Conservation (phyloP, 2,113 vertebrate species). For the Marmota monax region DNA sequence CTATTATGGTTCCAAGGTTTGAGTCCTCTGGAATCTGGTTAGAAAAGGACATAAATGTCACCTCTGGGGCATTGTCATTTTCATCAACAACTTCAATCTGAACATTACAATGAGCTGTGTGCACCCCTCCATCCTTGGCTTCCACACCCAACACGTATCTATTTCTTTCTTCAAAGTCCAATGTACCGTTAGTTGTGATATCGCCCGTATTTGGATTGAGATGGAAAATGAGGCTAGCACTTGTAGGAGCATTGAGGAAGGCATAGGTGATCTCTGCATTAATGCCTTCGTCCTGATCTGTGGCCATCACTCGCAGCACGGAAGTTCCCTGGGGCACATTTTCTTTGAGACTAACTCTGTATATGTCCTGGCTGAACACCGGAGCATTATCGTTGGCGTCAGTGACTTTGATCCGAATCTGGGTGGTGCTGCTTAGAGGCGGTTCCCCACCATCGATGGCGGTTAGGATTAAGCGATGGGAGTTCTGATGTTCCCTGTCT, state of each 20-base stretch:
- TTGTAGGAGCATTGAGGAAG: slow-evolving; percentile 82
- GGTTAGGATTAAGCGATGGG: slow-evolving; percentile 76
- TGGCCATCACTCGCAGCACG: slow-evolving; percentile 85
- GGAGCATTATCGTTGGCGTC: slow-evolving; percentile 85
- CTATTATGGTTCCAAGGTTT: slow-evolving; percentile 78
- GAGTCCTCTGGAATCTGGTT: slow-evolving; percentile 78
- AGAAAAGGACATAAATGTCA: slow-evolving; percentile 87
- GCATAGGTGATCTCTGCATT: slow-evolving; percentile 88
- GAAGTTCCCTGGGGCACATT: slow-evolving; percentile 79
- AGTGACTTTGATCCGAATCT: slow-evolving; percentile 77
- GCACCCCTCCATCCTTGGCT: slow-evolving; percentile 87
- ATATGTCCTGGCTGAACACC: slow-evolving; percentile 74
- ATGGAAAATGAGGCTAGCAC: slow-evolving; percentile 80
- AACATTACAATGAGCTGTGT: slow-evolving; percentile 84
- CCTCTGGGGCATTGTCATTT: slow-evolving; percentile 88
- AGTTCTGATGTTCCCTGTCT: slow-evolving; percentile 84
- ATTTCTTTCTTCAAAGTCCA: slow-evolving; percentile 88
- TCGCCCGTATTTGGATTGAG: slow-evolving; percentile 85
- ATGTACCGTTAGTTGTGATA: slow-evolving; percentile 81
- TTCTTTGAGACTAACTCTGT: slow-evolving; percentile 84
- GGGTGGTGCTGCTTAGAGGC: slow-evolving; percentile 66
- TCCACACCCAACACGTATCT: slow-evolving; percentile 85
- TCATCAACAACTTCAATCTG: slow-evolving; percentile 87
- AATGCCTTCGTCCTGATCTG: slow-evolving; percentile 88
- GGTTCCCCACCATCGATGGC: slow-evolving; percentile 82